Conservation (phyloP, 2,797 vertebrate genomes). For the Zonotrichia albicollis region DNA sequence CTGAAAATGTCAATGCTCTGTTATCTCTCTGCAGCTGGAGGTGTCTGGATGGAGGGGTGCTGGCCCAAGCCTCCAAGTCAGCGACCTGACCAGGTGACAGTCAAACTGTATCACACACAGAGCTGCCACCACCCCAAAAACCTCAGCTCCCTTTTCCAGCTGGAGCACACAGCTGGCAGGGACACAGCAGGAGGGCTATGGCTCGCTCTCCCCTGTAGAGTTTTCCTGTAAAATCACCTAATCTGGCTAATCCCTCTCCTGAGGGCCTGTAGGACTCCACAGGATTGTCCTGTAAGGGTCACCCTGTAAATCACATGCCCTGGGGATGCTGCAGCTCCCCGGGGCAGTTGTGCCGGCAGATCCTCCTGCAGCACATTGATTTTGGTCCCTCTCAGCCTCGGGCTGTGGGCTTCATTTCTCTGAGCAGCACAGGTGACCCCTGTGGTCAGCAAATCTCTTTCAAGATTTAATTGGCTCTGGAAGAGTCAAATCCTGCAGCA, state of each 20-base stretch:
- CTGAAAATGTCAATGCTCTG: not conserved
- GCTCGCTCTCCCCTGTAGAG: rapidly evolving
- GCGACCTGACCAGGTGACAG: rapidly evolving
- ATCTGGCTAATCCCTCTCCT: not conserved
- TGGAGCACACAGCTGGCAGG: not conserved
- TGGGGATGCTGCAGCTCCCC: not conserved
- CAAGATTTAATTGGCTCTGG: slow-evolving; percentile 6
- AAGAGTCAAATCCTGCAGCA: not conserved
- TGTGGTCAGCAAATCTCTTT: not conserved
- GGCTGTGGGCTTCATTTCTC: not conserved
- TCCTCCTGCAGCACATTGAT: not conserved
- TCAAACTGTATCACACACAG: not conserved
- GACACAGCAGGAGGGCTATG: not conserved
- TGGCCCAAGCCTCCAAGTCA: not conserved
- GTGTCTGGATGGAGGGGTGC: not conserved
- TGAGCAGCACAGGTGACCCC: not conserved
- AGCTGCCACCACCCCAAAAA: not conserved
- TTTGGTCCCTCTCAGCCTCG: not conserved
- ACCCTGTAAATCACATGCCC: not conserved
- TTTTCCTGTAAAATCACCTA: not conserved
- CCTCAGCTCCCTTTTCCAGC: not conserved
- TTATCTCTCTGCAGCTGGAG: not conserved
- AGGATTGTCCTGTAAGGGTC: not conserved
- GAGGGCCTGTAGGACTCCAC: not conserved
- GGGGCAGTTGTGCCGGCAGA: not conserved